Percentiles rank a stretch among this genome's conserved stretches.
Evolutionary conservation across 2,797 vertebrate genomes (phyloP).

Genomic region (Gallinago nigripennis): DNA sequence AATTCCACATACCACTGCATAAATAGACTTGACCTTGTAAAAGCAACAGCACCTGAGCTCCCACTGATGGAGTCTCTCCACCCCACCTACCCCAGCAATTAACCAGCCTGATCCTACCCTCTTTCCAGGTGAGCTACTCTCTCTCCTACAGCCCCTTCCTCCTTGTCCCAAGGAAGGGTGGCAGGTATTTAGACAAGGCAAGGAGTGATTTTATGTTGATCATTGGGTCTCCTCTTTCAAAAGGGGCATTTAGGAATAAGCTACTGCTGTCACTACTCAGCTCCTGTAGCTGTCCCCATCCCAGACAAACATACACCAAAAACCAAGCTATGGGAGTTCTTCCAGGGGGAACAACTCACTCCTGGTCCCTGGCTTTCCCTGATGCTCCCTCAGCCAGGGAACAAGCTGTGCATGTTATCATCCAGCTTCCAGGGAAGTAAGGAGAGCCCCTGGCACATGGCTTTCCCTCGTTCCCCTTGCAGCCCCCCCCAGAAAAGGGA

Average conservation of each 20-base stretch:
- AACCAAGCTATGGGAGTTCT: neutral
- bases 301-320: neutral
- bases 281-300: neutral
- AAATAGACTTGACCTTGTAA: conserved; percentile 57
- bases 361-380: neutral
- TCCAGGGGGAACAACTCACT: neutral
- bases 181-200: neutral
- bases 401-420: neutral
- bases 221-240: neutral
- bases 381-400: neutral
- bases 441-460: fast-evolving
- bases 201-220: neutral
- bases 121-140: neutral
- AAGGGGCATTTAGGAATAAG: neutral
- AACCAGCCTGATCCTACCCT: neutral
- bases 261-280: neutral
- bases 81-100: neutral
- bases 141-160: neutral
- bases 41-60: conserved; percentile 54
- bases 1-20: conserved; percentile 39
- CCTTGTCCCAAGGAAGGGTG: fast-evolving
- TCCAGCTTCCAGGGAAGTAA: neutral
- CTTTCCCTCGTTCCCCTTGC: neutral
- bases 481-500: neutral
- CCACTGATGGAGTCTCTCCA: neutral